phyloP scores from a whole-genome alignment of 1,140 invertebrate genomes.

The Anagrus nilaparvatae region DNA sequence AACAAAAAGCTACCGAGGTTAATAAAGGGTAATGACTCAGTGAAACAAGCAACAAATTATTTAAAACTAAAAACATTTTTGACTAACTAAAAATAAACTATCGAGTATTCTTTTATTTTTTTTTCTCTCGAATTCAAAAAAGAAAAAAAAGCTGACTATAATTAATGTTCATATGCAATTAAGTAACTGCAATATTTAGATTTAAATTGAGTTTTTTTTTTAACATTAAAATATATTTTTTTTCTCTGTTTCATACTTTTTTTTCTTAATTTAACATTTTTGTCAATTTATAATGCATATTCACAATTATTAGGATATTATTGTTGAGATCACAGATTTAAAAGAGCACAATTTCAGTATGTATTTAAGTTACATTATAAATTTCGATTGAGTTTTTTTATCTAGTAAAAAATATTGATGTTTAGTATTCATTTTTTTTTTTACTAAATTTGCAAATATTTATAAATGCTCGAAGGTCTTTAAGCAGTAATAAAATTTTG shows the following conservation, averaged over 20 bases:
- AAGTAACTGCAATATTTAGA: slow-evolving; percentile 17
- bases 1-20: too few relatives aligned
- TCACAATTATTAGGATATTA: slow-evolving; percentile 14
- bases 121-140: not conserved
- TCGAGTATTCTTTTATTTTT: slow-evolving; percentile 1
- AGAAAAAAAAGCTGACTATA: slow-evolving; percentile 11
- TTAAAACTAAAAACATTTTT: too few relatives aligned
- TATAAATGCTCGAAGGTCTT: too few relatives aligned
- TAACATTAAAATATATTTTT: slow-evolving; percentile 13
- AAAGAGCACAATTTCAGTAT: slow-evolving; percentile 13
- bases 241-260: not conserved
- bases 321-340: slow-evolving; percentile 18
- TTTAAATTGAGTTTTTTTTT: slow-evolving; percentile 17
- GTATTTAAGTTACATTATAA: too few relatives aligned
- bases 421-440: too few relatives aligned
- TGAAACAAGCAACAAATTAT: too few relatives aligned
- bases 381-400: too few relatives aligned
- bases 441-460: too few relatives aligned
- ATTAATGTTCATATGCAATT: too few relatives aligned
- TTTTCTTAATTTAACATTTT: slow-evolving; percentile 9
- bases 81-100: not conserved
- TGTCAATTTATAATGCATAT: slow-evolving; percentile 5
- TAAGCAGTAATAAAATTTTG: too few relatives aligned
- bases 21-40: too few relatives aligned
- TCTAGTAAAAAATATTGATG: too few relatives aligned